These are phyloP conservation scores for Numida meleagris DNA, from an alignment of 2,113 vertebrate genomes.

Conservation along the genomic window DNA sequence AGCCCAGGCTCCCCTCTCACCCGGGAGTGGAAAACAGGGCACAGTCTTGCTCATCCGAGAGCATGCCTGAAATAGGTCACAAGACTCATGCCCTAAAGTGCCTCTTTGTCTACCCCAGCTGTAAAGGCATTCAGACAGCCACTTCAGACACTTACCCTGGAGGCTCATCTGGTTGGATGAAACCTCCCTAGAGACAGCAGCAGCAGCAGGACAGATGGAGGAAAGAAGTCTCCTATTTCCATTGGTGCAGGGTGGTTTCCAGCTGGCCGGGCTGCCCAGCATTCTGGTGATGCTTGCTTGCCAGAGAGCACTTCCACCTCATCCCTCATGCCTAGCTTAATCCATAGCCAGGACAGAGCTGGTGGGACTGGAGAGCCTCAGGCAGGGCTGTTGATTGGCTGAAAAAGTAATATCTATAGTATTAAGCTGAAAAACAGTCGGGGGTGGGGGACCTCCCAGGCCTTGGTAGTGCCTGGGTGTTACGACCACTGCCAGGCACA, in stretches of 20 bases:
- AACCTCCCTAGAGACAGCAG: neutral
- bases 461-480: neutral
- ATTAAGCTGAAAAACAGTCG: neutral
- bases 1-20: neutral
- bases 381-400: neutral
- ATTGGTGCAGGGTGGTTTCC: neutral
- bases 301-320: neutral
- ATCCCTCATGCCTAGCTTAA: neutral
- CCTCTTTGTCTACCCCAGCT: neutral
- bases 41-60: neutral
- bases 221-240: neutral
- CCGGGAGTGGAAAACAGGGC: neutral
- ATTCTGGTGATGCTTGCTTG: neutral
- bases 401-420: accelerated
- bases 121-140: neutral
- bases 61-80: neutral
- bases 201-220: neutral
- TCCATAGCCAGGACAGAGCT: neutral
- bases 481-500: neutral
- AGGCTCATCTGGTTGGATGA: neutral
- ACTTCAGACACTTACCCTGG: neutral
- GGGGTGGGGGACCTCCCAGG: neutral
- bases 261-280: too few species aligned
- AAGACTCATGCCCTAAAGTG: neutral
- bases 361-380: neutral